These are phyloP conservation scores for Cichladusa arquata DNA, from an alignment of 2,113 vertebrate species.

Conservation along the genomic window DNA sequence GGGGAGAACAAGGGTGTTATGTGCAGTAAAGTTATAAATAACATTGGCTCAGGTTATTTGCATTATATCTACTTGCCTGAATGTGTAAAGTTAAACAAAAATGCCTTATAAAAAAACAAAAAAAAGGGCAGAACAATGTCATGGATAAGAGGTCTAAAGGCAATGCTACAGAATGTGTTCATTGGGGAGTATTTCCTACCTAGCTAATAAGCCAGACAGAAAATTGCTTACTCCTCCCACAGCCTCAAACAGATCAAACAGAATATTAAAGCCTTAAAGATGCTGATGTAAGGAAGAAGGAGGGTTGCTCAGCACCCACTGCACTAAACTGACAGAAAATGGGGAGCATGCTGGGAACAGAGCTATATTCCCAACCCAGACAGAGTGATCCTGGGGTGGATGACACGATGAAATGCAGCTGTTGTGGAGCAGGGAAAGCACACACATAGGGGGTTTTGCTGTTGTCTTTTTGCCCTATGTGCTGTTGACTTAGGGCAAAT, in stretches of 20 bases:
- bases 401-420: background rate
- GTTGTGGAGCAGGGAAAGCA: background rate
- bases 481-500: background rate
- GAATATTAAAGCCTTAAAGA: constrained; percentile 19
- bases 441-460: background rate
- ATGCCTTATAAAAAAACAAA: background rate
- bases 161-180: background rate
- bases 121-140: background rate
- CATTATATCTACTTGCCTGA: background rate
- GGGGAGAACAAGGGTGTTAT: constrained; percentile 54
- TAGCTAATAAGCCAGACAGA: constrained; percentile 12
- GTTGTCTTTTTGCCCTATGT: background rate
- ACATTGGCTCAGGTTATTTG: background rate
- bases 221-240: background rate
- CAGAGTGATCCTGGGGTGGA: background rate
- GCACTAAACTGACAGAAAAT: background rate
- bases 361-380: background rate
- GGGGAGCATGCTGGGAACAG: background rate
- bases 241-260: constrained; percentile 22
- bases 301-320: background rate
- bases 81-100: background rate
- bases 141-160: background rate
- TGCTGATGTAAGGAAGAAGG: background rate
- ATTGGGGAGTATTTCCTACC: background rate
- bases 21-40: constrained; percentile 41